Conservation (phyloP, 2,797 vertebrate species). For the Lagorchestes hirsutus region DNA sequence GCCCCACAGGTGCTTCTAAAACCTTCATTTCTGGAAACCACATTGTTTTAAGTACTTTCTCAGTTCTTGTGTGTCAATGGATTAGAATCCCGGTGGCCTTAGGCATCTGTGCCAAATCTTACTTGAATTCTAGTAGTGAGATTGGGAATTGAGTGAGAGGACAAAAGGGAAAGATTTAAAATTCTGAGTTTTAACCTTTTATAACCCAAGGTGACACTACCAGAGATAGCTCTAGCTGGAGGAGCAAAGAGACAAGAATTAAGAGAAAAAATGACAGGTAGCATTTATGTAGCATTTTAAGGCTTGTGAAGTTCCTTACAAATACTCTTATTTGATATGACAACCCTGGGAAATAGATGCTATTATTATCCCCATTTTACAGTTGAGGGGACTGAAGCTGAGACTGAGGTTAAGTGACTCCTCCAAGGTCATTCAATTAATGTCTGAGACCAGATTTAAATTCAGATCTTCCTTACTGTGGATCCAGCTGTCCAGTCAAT, state of each 20-base stretch:
- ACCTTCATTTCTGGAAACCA: not conserved
- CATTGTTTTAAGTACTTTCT: not conserved
- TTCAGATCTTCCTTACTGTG: not conserved
- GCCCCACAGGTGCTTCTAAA: not conserved
- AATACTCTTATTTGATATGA: not conserved
- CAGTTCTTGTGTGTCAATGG: not conserved
- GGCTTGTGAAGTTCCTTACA: not conserved
- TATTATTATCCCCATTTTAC: not conserved
- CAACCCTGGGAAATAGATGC: not conserved
- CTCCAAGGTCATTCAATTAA: not conserved
- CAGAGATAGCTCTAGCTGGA: not conserved
- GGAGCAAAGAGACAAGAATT: not conserved
- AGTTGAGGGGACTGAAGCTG: not conserved
- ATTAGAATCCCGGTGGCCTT: not conserved
- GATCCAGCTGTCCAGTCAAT: not conserved
- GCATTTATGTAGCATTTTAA: not conserved
- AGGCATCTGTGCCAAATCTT: not conserved
- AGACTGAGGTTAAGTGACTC: not conserved
- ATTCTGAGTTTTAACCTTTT: not conserved
- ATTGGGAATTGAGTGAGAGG: not conserved
- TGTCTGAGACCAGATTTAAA: not conserved
- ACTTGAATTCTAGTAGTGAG: not conserved
- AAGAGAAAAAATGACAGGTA: not conserved
- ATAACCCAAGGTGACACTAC: not conserved
- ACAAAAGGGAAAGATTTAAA: not conserved